A percentile compares a stretch with the other conserved stretches of the same genome.
Conservation (phyloP, 2,888 invertebrate genomes). For the Polydrusus tereticollis region DNA sequence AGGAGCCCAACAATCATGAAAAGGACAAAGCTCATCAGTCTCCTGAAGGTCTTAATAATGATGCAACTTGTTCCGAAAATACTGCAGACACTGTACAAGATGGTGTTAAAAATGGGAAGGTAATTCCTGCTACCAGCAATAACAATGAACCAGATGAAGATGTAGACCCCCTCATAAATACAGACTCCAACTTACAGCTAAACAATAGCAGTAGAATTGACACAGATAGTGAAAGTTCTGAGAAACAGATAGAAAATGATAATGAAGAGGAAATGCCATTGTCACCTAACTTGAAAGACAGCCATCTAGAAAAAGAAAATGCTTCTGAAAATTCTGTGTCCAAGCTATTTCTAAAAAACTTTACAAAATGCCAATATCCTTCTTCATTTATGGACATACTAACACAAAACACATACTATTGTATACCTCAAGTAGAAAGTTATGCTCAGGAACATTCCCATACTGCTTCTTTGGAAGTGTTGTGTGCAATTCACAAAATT, state of each 20-base stretch:
- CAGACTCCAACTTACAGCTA: background rate
- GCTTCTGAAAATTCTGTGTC: slow-evolving; percentile 65
- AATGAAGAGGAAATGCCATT: slow-evolving; percentile 42
- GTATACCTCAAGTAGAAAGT: slow-evolving; percentile 81
- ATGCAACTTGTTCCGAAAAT: background rate
- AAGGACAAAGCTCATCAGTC: background rate
- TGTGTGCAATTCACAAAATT: slow-evolving; percentile 72
- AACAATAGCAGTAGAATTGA: background rate
- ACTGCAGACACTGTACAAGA: background rate
- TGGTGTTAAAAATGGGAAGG: background rate
- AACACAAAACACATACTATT: slow-evolving; percentile 74
- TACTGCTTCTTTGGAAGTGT: slow-evolving; percentile 72
- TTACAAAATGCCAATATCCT: slow-evolving; percentile 74
- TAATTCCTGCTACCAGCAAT: background rate
- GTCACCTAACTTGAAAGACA: slow-evolving; percentile 50
- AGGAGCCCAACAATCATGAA: slow-evolving; percentile 4
- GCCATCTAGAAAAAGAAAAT: slow-evolving; percentile 48
- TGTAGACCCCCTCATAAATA: slow-evolving; percentile 51
- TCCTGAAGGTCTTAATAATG: background rate
- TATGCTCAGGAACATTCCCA: slow-evolving; percentile 73
- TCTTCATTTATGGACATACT: slow-evolving; percentile 79
- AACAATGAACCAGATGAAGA: slow-evolving; percentile 14
- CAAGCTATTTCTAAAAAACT: slow-evolving; percentile 76
- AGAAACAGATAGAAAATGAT: slow-evolving; percentile 14
- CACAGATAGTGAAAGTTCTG: slow-evolving; percentile 46